Base-by-base conservation (phyloP, 2,113 vertebrate species). In the Clarias batrachus region DNA sequence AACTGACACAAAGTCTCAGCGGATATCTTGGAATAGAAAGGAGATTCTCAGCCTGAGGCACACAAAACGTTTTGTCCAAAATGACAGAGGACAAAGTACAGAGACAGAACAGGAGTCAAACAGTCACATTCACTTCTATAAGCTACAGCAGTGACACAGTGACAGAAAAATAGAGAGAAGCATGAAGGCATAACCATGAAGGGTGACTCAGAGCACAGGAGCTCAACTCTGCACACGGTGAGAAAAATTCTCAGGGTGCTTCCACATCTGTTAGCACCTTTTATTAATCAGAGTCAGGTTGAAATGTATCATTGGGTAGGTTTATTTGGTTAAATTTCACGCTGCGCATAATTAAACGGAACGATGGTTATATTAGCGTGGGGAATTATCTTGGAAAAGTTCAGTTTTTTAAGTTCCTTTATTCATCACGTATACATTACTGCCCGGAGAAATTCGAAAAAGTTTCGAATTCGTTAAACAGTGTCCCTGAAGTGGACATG, bases 141-240 rank as follows among this genome's bases (percentile, higher is more conserved):
- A 81, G 83, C 89, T 93, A 93, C 89, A 92, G 91, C 91, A 91
- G 92, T 91, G 93, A 90, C 93, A 91, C 87, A 89, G 91, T 87
- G 83, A 94, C 91, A 90, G 91, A 91, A 92, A 56, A 90, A 92
- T 89, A 93, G 90, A 91, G 92, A 90, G 89, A 92, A 93, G 93
- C 93, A 93, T 93, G 92, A 93, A 89, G 87, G 93, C 94, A 92
- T 88, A 94, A 93, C 93, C 92, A 93, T 92, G 92, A 48, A 90
- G 87, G 92, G 93, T 94, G 96, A 92, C 78, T 93, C 33, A 86
- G 83, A 94, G 87, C 57, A 86, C 89, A 92, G 93, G 94, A 95
- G 94, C 94, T 94, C 78, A 30, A 16, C 27, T 37, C 14, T 56
- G 78, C 66, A 77, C 62, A 59, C 62, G 48, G 66, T 25, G 13